Evolutionary conservation across 2,888 invertebrate genomes (phyloP), one percentile per base, ranked within the genome.

Genomic region (Hydriomena furcata): DNA sequence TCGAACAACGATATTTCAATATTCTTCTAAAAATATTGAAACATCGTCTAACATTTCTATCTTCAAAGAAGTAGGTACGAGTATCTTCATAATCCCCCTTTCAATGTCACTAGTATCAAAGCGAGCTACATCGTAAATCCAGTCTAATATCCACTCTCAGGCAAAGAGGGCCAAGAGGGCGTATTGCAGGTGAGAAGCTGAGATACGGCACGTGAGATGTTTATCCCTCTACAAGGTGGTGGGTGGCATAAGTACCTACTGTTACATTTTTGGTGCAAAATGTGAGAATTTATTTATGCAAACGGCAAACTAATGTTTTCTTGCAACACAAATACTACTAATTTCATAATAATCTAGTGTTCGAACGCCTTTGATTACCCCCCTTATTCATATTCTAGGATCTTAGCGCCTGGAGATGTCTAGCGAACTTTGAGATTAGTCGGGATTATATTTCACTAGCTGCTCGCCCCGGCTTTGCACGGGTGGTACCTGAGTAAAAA

Each of bases 171-270:
- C 32, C 13, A 32, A 25, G 55, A 49, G 50, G 51, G 43, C 35
- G 44, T 44, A 56, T 56, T 50, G 52, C 54, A 58, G 60, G 51
- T 58, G 46, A 51, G 57, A 50, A 52, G 41, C 44, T 43, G 41
- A 61, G 60, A 61, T 58, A 58, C 38, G 50, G 45, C 61, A 59
- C 56, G 55, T 12, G 45, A 46, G 45, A 49, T 55, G 45, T 41
- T 55, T 50, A 56, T 52, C 53, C 54, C 56, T 49, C 38, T 40
- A 31, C 8, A 42, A 37, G 25, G 6, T n/a, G n/a, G n/a, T n/a
- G n/a, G n/a, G n/a, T n/a, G n/a, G n/a, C 2, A n/a, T 1, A 24
- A 12, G 24, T 27, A 21, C 11, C n/a, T 34, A 20, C 7, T 48
- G 24, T 36, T 27, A 34, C 3, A 28, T 44, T 27, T 11, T 5